These are phyloP conservation scores for Rhincodon typus DNA, from an alignment of 2,797 vertebrate genomes.

Conservation along the genomic window DNA sequence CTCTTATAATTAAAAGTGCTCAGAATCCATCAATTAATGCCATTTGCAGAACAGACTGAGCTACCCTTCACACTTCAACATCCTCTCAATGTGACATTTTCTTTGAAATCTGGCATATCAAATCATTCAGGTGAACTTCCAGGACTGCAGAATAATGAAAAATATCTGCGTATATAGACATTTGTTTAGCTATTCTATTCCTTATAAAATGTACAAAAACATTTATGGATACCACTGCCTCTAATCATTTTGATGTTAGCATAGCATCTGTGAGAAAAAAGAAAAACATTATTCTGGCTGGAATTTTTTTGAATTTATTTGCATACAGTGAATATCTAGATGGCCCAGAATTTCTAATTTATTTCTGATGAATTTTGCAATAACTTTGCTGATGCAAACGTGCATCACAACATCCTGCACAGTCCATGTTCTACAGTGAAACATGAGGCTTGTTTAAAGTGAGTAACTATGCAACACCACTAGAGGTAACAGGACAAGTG, in stretches of 20 bases:
- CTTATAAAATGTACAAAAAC: background rate
- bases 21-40: background rate
- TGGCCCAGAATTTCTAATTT: background rate
- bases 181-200: background rate
- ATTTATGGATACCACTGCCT: background rate
- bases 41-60: background rate
- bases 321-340: background rate
- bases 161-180: background rate
- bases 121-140: background rate
- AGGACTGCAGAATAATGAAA: background rate
- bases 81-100: background rate
- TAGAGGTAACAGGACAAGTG: too few relatives aligned
- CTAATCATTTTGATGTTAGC: background rate
- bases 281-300: background rate
- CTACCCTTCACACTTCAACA: background rate
- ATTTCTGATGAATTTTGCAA: background rate
- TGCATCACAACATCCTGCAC: background rate
- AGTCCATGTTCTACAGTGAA: background rate
- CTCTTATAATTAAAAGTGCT: background rate
- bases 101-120: background rate
- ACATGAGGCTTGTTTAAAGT: too few relatives aligned
- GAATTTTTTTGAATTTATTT: background rate
- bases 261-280: too few relatives aligned
- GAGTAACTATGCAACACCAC: too few relatives aligned
- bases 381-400: background rate